Evolutionary conservation across 2,797 vertebrate species (phyloP).

Genomic region (Pseudochirops corinnae): DNA sequence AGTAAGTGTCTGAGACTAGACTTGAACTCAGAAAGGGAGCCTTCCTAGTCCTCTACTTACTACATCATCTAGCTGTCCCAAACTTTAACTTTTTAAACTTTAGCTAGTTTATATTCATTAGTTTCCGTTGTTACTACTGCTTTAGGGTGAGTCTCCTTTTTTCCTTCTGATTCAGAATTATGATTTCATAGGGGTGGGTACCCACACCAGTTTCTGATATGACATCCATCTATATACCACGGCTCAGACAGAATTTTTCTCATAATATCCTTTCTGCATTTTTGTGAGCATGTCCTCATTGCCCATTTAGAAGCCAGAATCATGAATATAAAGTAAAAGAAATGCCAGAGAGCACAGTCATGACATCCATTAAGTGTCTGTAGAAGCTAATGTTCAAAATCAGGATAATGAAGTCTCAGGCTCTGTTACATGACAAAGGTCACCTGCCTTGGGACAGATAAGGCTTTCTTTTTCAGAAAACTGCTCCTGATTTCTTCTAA

Average conservation of each 20-base stretch:
- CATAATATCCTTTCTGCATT: background rate
- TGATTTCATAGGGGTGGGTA: background rate
- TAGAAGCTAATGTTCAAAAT: slow-evolving; percentile 16
- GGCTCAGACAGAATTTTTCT: background rate
- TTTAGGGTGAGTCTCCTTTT: background rate
- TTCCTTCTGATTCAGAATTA: background rate
- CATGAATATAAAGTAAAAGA: background rate
- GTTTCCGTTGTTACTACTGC: background rate
- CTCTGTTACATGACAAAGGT: slow-evolving; percentile 7
- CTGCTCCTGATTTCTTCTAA: background rate
- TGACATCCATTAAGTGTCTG: background rate
- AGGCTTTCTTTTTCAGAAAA: background rate
- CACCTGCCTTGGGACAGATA: background rate
- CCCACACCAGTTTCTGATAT: background rate
- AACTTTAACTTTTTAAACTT: background rate
- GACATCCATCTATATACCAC: background rate
- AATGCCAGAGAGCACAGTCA: slow-evolving; percentile 2
- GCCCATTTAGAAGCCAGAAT: background rate
- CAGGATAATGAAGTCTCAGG: slow-evolving; percentile 23
- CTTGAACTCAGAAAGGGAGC: background rate
- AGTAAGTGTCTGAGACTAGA: background rate
- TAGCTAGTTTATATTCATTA: background rate
- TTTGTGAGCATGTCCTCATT: background rate
- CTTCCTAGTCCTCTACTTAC: background rate
- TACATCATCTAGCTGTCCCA: background rate